Base-by-base conservation (phyloP, 2,888 invertebrate genomes). In the Taenaris catops region DNA sequence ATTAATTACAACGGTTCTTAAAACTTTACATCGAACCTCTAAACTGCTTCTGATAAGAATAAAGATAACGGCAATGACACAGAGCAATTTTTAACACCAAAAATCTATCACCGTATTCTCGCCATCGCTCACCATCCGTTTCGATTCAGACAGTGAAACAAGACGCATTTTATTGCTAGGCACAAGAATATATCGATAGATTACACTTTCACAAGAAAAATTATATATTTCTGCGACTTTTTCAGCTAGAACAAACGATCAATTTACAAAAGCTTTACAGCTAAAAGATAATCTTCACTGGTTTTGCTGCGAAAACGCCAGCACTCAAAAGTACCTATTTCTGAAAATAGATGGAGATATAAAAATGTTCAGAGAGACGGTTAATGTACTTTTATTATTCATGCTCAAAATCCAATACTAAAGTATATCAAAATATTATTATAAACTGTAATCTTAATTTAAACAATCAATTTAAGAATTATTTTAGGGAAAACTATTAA, bases 291-390 rank as follows among this genome's bases (percentile, higher is more conserved):
- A 89, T 78, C 88, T 89, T 89, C 89, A 88, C 89, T 88, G 86
- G 86, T 83, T 88, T 79, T 80, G 89, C 89, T 89, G 89, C 89
- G 81, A 87, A 87, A 86, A 87, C 86, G 86, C 87, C 84, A 86
- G 55, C 78, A 81, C 83, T 78, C 86, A 87, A 86, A 90, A 90
- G 90, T 90, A 90, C 90, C 89, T 90, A 88, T 81, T 87, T 90
- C 90, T 90, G 91, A 90, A 90, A 90, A 90, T 90, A 90, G 90
- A 90, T 89, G 89, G 89, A 89, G 89, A 89, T 88, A 87, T 88
- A 88, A 88, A 76, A 80, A 73, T 81, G 81, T 83, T 80, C 80
- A 78, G 76, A 63, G 64, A 53, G 51, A 56, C 78, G 80, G 49
- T 44, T 53, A 44, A 51, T 34, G 33, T 48, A 64, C 80, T 71